Conservation (phyloP, 2,888 invertebrate species). For the Rhagophthalmus giganteus region DNA sequence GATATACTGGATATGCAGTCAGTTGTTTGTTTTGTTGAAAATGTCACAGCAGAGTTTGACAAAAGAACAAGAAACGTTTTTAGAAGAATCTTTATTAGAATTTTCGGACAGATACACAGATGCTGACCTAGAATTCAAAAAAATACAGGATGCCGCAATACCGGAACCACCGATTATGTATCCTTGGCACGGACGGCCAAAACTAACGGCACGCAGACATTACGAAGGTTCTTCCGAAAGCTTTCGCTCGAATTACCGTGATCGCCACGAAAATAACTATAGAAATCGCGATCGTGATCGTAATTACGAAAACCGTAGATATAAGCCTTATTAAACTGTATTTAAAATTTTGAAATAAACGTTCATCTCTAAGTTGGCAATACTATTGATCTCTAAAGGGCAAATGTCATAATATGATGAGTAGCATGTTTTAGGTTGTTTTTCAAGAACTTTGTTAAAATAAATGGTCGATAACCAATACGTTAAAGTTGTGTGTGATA, state of each 20-base stretch:
- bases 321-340: too few relatives aligned
- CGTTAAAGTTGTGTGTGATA: background rate
- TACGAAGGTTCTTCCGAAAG: conserved; percentile 13
- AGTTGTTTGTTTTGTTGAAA: too few relatives aligned
- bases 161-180: conserved; percentile 54
- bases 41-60: conserved; percentile 33
- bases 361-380: too few relatives aligned
- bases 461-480: background rate
- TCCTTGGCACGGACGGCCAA: conserved; percentile 49
- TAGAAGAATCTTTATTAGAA: conserved; percentile 53
- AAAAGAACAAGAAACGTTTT: conserved; percentile 51
- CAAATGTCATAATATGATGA: too few relatives aligned
- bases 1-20: too few relatives aligned
- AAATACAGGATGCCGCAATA: conserved; percentile 47
- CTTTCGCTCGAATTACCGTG: conserved; percentile 10
- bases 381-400: too few relatives aligned
- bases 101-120: conserved; percentile 54
- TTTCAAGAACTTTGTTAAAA: too few relatives aligned
- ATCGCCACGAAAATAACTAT: conserved; percentile 20
- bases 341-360: too few relatives aligned
- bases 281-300: conserved; percentile 18
- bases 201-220: conserved; percentile 56
- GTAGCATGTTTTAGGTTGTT: too few relatives aligned
- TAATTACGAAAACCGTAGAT: conserved; percentile 4
- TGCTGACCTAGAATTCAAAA: conserved; percentile 52